Base-by-base conservation (phyloP, 2,797 vertebrate genomes). In the Hydrocynus forskahlii region DNA sequence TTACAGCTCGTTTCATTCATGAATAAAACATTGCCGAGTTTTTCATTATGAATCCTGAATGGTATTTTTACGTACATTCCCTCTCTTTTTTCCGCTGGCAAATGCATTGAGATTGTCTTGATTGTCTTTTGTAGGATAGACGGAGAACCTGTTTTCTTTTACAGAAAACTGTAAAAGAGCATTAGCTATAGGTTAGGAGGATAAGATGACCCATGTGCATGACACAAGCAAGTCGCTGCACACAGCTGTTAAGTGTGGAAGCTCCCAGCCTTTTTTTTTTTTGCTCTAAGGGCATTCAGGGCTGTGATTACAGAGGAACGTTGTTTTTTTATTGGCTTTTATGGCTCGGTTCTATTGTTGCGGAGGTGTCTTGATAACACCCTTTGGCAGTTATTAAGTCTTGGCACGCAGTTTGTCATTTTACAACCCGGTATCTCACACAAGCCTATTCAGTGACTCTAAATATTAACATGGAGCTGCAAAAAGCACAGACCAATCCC, bases 381-480 rank as follows among this genome's bases (percentile, higher is more conserved):
- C 80, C 75, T 66, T 23, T 60, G 81, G 70, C 23, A 25, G 76
- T 82, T 79, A 52, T 84, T 79, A 81, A 73, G 63, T 23, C 43
- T 68, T 84, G 79, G 79, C 79, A 76, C 60, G 45, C 48, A 79
- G 67, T 54, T 55, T 66, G 52, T 43, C 17, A 25, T 57, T 81
- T 86, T 81, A 86, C 62, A 43, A 63, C 71, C 60, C 2, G 35
- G 78, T 71, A 72, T 72, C 60, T 86, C 76, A 79, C 84, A 83
- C 76, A 25, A 68, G 16, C 14, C 64, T 81, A 75, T 75, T 45
- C 73, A 40, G 55, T 23, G 40, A 63, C 59, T 81, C 71, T 50
- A 74, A 81, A 78, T 76, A 86, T 83, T 81, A 83, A 83, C 84
- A 83, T 54, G 43, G 21, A 54, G 17, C 66, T 84, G 82, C 50